Evolutionary conservation across 2,888 invertebrate species (phyloP).

Genomic region (Caenorhabditis sp.): DNA sequence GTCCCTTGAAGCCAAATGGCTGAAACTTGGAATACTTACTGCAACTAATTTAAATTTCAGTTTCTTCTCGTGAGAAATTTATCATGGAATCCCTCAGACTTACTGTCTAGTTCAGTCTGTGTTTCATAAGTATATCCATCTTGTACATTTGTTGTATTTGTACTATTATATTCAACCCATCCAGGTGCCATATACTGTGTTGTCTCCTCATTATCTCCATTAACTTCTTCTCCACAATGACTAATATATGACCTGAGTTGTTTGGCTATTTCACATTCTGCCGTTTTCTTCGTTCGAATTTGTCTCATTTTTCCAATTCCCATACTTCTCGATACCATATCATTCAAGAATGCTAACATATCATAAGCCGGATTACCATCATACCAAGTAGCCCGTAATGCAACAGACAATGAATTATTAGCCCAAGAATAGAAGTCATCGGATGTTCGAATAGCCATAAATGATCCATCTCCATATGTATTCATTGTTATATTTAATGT

Average conservation of each 20-base stretch:
- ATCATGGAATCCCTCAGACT: too few species aligned
- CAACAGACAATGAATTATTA: constrained; percentile 52
- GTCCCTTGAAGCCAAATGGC: too few species aligned
- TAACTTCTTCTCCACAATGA: constrained; percentile 36
- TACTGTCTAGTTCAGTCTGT: constrained; percentile 24
- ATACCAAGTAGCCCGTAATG: constrained; percentile 74
- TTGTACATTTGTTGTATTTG: neutral
- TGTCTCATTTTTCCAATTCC: constrained; percentile 75
- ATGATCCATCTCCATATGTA: constrained; percentile 33
- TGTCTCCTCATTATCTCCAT: constrained; percentile 27
- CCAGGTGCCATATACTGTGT: constrained; percentile 29
- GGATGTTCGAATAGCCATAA: constrained; percentile 42
- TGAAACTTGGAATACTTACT: too few species aligned
- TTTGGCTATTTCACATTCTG: constrained; percentile 29
- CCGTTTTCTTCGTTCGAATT: constrained; percentile 71
- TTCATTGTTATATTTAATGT: constrained; percentile 23
- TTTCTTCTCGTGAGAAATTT: too few species aligned
- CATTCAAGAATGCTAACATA: constrained; percentile 74
- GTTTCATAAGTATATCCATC: constrained; percentile 46
- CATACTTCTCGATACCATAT: constrained; percentile 75
- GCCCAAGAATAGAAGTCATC: constrained; percentile 57
- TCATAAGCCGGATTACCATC: constrained; percentile 74
- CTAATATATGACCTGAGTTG: constrained; percentile 30
- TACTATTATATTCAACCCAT: constrained; percentile 16
- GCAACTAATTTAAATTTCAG: too few species aligned